phyloP scores from a whole-genome alignment of 2,113 vertebrate species.

The Coturnix japonica region DNA sequence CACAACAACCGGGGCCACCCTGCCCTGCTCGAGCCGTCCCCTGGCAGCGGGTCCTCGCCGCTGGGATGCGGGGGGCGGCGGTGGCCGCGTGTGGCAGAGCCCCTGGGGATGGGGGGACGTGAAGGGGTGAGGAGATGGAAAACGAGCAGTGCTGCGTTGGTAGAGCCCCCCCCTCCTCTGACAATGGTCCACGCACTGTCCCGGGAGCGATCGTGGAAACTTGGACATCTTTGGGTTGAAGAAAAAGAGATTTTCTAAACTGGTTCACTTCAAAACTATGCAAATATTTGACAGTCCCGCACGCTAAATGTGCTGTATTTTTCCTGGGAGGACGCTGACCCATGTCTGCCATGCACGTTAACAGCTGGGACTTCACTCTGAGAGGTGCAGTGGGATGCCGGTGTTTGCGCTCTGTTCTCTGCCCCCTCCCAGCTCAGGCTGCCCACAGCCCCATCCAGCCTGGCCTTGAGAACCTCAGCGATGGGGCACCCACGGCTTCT shows the following conservation, averaged over 20 bases:
- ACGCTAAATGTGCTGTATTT: background rate
- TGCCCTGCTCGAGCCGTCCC: background rate
- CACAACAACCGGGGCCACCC: background rate
- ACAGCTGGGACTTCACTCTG: background rate
- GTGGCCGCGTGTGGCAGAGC: background rate
- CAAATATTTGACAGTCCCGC: slow-evolving; percentile 40
- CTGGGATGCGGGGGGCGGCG: too few relatives aligned
- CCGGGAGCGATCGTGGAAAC: slow-evolving; percentile 50
- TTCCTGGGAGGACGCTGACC: background rate
- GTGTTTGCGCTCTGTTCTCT: background rate
- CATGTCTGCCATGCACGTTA: background rate
- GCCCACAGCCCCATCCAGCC: too few relatives aligned
- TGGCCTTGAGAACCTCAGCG: too few relatives aligned
- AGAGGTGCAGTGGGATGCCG: background rate
- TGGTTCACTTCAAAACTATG: slow-evolving; percentile 45
- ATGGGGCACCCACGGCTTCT: too few relatives aligned
- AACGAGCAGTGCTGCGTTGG: background rate
- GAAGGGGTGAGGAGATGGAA: background rate
- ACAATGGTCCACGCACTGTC: slow-evolving; percentile 3
- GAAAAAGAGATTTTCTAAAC: slow-evolving; percentile 7
- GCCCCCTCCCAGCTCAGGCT: too few relatives aligned
- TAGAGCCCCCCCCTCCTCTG: background rate
- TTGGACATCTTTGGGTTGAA: background rate
- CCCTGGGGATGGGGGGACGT: background rate
- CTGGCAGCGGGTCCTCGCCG: background rate